These are phyloP conservation scores for Hippocampus guttulatus DNA, from an alignment of 2,113 vertebrate species.

Conservation along the genomic window DNA sequence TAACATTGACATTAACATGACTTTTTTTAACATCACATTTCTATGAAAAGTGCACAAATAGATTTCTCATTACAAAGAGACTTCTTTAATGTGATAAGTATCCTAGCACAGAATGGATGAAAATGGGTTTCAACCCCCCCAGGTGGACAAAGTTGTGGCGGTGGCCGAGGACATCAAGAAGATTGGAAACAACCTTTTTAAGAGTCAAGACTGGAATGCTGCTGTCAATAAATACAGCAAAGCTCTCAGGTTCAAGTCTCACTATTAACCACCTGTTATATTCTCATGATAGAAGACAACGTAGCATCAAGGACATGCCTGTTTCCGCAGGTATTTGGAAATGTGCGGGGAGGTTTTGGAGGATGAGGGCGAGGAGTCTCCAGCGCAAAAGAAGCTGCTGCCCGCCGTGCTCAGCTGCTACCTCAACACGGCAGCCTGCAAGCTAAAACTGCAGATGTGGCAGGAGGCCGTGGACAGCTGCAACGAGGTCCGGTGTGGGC, in stretches of 20 bases:
- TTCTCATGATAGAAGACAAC: not conserved
- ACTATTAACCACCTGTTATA: not conserved
- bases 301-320: not conserved
- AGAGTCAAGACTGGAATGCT: constrained; percentile 87
- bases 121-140: not conserved
- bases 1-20: too few species aligned
- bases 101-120: not conserved
- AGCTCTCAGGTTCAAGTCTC: constrained; percentile 80
- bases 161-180: constrained; percentile 91
- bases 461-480: constrained; percentile 87
- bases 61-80: too few species aligned
- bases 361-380: constrained; percentile 41
- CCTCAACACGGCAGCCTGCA: constrained; percentile 89
- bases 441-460: constrained; percentile 86
- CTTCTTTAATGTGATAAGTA: too few species aligned
- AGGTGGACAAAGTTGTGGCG: constrained; percentile 84
- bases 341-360: constrained; percentile 71
- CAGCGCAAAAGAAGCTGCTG: constrained; percentile 74
- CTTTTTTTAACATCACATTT: too few species aligned
- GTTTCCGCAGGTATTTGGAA: constrained; percentile 81
- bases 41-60: too few species aligned
- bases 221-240: constrained; percentile 90
- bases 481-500: constrained; percentile 68
- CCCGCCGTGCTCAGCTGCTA: constrained; percentile 81
- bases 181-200: constrained; percentile 92